Evolutionary conservation across 1,140 invertebrate genomes (phyloP), one percentile per base, ranked within the genome.

Genomic region (Papilio glaucus): DNA sequence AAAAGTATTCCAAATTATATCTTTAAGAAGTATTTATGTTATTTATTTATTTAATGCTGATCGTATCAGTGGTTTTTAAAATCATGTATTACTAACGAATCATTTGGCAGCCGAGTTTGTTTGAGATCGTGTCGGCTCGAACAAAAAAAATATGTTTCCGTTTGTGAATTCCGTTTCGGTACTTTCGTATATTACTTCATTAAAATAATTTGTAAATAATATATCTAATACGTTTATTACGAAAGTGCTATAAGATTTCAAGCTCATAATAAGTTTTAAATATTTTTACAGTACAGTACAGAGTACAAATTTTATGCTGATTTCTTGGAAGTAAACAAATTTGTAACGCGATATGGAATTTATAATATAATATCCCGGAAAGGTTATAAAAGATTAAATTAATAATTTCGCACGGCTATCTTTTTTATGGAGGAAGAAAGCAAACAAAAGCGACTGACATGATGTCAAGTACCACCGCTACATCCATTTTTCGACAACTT

Each of bases 71-170:
- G 45, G 60, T 49, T 53, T 65, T 60, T 71, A 60, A 71, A 37
- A 69, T 33, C 65, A 73, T 72, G 60, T 74, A 38, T 49, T 33
- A 37, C 26, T 57, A 45, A 68, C 57, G 63, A 8, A 68, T 6
- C 24, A 71, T 76, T 79, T 77, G 15, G 70, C 68, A 45, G 67
- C 33, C 26, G 38, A 21, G 72, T 71, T 78, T 73, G 75, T 71
- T 74, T 79, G 29, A 45, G 37, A 41, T 37, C 33, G 39, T 39
- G 57, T 74, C 26, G 41, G 57, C 67, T 74, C 72, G 42, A 62
- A 72, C 70, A 29, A 53, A 74, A 71, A 33, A 71, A 65, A 65
- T 65, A 21, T 65, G 62, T 39, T 65, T 39, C 33, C 33, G 21
- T 57, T 6, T 57, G 2, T 53, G 18, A 21, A 53, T 57, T 57